Evolutionary conservation across 1,140 invertebrate genomes (phyloP).

Genomic region (Drosophila repleta): DNA sequence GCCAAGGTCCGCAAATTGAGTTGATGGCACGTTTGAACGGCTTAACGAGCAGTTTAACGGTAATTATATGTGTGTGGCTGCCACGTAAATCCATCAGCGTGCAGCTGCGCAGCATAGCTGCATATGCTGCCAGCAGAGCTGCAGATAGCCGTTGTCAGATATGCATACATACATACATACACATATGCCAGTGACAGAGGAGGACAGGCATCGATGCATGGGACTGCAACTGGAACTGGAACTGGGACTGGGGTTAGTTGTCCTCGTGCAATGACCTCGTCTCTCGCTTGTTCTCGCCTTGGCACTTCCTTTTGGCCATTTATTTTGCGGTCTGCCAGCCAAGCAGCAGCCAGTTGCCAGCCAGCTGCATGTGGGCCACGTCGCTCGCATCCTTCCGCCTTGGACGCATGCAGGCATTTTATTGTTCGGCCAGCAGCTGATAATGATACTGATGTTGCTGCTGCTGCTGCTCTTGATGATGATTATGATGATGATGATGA

Average conservation of each 20-base stretch:
- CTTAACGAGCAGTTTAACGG: constrained; percentile 48
- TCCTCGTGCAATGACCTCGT: constrained; percentile 14
- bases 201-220: no score
- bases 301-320: constrained; percentile 62
- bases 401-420: constrained; percentile 29
- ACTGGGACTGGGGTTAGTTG: background rate
- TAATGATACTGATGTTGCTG: no score
- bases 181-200: no score
- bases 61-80: constrained; percentile 42
- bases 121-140: no score
- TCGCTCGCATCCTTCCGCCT: constrained; percentile 33
- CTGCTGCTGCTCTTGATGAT: background rate
- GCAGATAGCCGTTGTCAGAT: no score
- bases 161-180: no score
- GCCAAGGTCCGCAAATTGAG: background rate
- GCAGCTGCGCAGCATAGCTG: no score
- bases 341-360: constrained; percentile 9
- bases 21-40: constrained; percentile 23
- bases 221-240: no score
- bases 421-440: constrained; percentile 23
- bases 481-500: background rate
- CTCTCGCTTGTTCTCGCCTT: constrained; percentile 25
- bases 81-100: constrained; percentile 16
- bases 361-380: constrained; percentile 53
- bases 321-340: constrained; percentile 54